Percentiles rank a stretch among this genome's conserved stretches.
Evolutionary conservation across 2,113 vertebrate species (phyloP).

Genomic region (Oncorhynchus keta): DNA sequence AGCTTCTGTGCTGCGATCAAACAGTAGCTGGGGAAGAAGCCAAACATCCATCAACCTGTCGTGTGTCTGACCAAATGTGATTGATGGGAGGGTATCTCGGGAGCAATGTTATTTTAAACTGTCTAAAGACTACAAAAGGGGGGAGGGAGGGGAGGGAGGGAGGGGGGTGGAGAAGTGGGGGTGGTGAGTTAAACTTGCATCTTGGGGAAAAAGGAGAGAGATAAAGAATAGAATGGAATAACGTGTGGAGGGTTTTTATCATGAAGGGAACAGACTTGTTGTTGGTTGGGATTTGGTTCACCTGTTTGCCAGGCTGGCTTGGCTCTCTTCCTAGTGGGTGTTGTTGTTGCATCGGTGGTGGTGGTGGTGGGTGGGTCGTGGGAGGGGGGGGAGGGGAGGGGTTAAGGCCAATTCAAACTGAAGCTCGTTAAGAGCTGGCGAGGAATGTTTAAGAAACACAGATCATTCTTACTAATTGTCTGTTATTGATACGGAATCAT

Average conservation of each 20-base stretch:
- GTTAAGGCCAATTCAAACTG: too few relatives aligned
- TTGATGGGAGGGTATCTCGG: slow-evolving; percentile 61
- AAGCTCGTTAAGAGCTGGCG: too few relatives aligned
- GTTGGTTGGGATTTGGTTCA: not conserved
- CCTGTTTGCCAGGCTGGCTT: not conserved
- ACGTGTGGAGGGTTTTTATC: not conserved
- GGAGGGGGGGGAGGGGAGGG: too few relatives aligned
- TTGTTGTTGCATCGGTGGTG: too few relatives aligned
- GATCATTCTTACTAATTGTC: too few relatives aligned
- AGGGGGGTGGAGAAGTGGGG: too few relatives aligned
- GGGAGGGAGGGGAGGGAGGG: rapidly evolving
- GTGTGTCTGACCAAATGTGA: slow-evolving; percentile 56
- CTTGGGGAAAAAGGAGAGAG: not conserved
- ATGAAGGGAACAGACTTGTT: not conserved
- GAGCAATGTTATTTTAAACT: slow-evolving; percentile 66
- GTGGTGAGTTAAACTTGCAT: not conserved
- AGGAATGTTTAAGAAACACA: too few relatives aligned
- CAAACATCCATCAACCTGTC: slow-evolving; percentile 70
- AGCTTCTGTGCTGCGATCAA: slow-evolving; percentile 70
- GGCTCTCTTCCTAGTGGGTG: not conserved
- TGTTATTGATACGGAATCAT: too few relatives aligned
- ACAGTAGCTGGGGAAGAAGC: slow-evolving; percentile 51
- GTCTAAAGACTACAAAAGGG: slow-evolving; percentile 51
- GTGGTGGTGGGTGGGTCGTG: too few relatives aligned
- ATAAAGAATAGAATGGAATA: not conserved